Base-by-base conservation (phyloP, 2,888 invertebrate species). In the Ormia ochracea region DNA sequence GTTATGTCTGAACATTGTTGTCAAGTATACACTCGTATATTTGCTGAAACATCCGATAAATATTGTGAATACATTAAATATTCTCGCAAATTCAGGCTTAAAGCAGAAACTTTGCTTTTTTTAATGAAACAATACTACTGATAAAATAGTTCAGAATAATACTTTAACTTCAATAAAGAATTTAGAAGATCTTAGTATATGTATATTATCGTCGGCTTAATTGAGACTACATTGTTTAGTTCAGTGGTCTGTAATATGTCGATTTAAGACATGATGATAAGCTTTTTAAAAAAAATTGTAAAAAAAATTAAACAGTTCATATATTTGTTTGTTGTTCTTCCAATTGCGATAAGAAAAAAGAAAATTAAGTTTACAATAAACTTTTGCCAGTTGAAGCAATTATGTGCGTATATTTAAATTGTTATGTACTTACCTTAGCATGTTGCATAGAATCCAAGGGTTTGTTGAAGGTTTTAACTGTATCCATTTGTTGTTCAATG, bases 401-500 rank as follows among this genome's bases (percentile, higher is more conserved):
- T 17, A 36, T 74, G n/a, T n/a, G n/a, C n/a, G n/a, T n/a, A n/a
- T n/a, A n/a, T 36, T 54, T 59, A 28, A 59, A 59, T 38, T 65
- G 82, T 23, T 52, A 17, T 50, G 12, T 45, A 52, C 92, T 90
- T 85, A 95, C 95, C 93, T 94, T 93, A 84, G 94, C 93, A 82
- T 93, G 93, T 84, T 92, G 91, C 81, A 93, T 91, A 66, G 94
- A 93, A 88, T 95, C 94, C 84, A 87, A 81, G 14, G 95, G 94
- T 56, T 94, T 91, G 54, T 89, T 88, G 85, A 96, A 91, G 82
- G 93, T 92, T 84, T 93, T 93, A 69, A 94, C 92, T 61, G 91
- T 91, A 83, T 93, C 93, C 91, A 95, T 94, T 88, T 94, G 94
- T 86, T 93, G 92, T 87, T 95, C 95, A 48, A 94, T 92, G 92